A percentile compares a stretch with the other conserved stretches of the same genome.
Evolutionary conservation across 2,888 invertebrate genomes (phyloP).

Genomic region (Leucophenga maculata): DNA sequence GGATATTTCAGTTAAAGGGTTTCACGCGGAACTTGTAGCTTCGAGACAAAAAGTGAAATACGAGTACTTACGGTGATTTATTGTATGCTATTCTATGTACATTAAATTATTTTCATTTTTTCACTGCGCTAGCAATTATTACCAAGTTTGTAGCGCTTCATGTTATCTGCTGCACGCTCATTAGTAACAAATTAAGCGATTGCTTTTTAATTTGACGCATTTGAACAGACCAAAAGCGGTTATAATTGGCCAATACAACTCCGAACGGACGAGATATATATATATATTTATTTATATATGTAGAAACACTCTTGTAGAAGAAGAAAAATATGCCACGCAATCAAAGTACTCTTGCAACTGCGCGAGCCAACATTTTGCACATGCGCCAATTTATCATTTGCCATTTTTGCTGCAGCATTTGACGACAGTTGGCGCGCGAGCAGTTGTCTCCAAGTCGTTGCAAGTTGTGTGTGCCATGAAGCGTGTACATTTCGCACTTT

Average conservation of each 20-base stretch:
- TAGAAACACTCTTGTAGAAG: neutral
- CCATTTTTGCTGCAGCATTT: constrained; percentile 56
- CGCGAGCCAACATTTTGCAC: constrained; percentile 4
- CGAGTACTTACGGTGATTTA: neutral
- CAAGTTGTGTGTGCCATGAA: constrained; percentile 60
- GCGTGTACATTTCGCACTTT: constrained; percentile 67
- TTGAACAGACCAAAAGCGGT: constrained; percentile 55
- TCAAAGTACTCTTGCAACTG: neutral
- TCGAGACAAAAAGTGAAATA: neutral
- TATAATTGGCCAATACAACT: constrained; percentile 62
- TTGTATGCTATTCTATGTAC: neutral
- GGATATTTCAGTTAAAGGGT: constrained; percentile 36
- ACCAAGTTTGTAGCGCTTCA: constrained; percentile 3
- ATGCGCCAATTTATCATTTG: constrained; percentile 57
- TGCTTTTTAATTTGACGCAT: constrained; percentile 23
- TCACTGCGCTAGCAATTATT: neutral
- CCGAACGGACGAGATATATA: neutral
- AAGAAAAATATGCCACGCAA: constrained; percentile 1
- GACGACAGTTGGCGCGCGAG: constrained; percentile 43
- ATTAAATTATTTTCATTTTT: neutral
- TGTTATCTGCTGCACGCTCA: constrained; percentile 4
- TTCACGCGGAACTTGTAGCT: constrained; percentile 20
- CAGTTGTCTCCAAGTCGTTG: constrained; percentile 28
- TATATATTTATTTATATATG: too few species aligned
- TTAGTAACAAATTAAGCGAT: constrained; percentile 24